Conservation (phyloP, 1,140 invertebrate species). For the Sarcophaga peregrina region DNA sequence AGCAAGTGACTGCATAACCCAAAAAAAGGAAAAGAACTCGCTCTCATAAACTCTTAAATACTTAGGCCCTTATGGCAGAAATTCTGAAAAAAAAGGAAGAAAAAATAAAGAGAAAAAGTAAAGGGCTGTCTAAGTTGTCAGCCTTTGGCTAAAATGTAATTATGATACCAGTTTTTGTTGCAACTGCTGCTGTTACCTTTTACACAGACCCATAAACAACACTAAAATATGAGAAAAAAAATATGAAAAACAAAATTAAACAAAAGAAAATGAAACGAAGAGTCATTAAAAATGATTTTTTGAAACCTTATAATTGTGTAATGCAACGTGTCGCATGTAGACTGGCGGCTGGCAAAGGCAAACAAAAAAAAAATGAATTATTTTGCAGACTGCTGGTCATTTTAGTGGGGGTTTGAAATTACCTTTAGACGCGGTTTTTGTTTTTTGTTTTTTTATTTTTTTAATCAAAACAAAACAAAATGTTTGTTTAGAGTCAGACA, state of each 20-base stretch:
- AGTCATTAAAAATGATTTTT: slow-evolving; percentile 2
- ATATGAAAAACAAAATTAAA: background rate
- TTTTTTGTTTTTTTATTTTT: background rate
- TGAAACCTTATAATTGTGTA: slow-evolving; percentile 30
- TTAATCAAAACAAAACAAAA: background rate
- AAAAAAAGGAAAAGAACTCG: too few relatives aligned
- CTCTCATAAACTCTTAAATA: background rate
- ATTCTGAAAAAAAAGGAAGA: background rate
- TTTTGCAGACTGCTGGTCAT: background rate
- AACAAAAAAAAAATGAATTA: background rate
- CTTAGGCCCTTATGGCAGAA: slow-evolving; percentile 5
- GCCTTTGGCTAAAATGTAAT: slow-evolving; percentile 19
- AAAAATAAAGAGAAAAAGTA: background rate
- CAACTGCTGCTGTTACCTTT: background rate
- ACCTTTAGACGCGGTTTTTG: background rate
- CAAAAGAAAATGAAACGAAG: background rate
- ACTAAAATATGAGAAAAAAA: slow-evolving; percentile 29
- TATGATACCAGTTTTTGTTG: background rate
- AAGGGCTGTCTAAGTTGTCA: slow-evolving; percentile 12
- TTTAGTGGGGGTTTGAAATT: slow-evolving; percentile 11
- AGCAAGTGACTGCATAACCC: too few relatives aligned
- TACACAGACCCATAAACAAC: slow-evolving; percentile 1
- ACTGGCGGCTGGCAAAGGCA: background rate
- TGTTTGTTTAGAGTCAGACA: background rate
- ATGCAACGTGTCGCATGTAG: background rate